phyloP scores from a whole-genome alignment of 23 tunicate genomes.

The Trididemnum miniatum region DNA sequence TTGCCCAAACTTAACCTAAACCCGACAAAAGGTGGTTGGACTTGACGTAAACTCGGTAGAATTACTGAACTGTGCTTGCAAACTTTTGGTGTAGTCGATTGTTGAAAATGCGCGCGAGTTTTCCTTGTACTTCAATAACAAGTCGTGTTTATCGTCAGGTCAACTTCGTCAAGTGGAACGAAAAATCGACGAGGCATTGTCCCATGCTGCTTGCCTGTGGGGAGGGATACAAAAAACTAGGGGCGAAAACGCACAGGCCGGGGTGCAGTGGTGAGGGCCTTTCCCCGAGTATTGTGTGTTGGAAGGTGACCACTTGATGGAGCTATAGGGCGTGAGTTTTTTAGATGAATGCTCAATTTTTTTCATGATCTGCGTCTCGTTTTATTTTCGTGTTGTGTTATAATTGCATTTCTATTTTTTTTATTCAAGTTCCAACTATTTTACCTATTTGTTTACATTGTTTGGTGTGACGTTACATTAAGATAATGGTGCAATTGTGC shows the following conservation, averaged over 20 bases:
- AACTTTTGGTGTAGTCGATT: too few species aligned
- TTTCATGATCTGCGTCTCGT: too few species aligned
- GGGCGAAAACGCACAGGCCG: background rate
- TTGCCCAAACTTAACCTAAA: too few species aligned
- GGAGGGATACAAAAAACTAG: constrained; percentile 53
- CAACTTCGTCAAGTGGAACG: constrained; percentile 55
- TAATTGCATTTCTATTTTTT: too few species aligned
- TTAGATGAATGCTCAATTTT: too few species aligned
- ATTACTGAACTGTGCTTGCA: too few species aligned
- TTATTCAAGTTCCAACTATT: background rate
- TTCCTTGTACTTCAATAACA: too few species aligned
- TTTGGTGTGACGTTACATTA: too few species aligned
- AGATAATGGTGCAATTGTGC: background rate
- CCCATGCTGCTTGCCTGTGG: constrained; percentile 81
- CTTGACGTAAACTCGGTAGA: too few species aligned
- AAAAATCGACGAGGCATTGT: constrained; percentile 56
- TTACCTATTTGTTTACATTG: background rate
- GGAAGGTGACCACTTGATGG: constrained; percentile 39
- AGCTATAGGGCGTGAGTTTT: background rate
- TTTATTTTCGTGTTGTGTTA: too few species aligned
- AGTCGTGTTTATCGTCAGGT: constrained; percentile 39
- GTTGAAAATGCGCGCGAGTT: too few species aligned
- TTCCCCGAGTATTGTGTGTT: constrained; percentile 58
- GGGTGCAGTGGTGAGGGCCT: background rate
- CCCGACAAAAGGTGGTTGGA: too few species aligned